Percentiles rank a stretch among this genome's conserved stretches.
Conservation (phyloP, 2,113 vertebrate genomes). For the Sorex araneus region DNA sequence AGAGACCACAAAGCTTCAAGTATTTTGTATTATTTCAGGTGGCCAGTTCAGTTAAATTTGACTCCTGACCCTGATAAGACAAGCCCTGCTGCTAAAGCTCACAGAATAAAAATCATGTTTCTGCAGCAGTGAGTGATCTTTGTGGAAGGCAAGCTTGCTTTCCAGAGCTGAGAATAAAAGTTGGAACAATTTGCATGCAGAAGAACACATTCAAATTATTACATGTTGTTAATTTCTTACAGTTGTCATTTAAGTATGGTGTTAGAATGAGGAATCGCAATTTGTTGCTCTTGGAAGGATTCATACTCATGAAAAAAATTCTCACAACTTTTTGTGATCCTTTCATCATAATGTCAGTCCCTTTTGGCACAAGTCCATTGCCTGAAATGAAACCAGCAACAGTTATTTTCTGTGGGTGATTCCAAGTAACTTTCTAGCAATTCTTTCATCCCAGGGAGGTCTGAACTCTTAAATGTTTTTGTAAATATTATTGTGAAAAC, state of each 20-base stretch:
- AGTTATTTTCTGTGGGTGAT: slow-evolving; percentile 80
- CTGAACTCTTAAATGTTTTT: slow-evolving; percentile 30
- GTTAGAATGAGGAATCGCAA: slow-evolving; percentile 53
- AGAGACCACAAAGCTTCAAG: slow-evolving; percentile 1
- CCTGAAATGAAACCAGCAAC: slow-evolving; percentile 81
- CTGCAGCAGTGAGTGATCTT: slow-evolving; percentile 71
- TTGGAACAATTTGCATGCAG: slow-evolving; percentile 56
- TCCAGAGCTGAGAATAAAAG: slow-evolving; percentile 67
- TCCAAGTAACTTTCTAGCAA: slow-evolving; percentile 77
- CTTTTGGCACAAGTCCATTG: slow-evolving; percentile 80
- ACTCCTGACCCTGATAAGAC: slow-evolving; percentile 68
- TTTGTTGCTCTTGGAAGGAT: slow-evolving; percentile 71
- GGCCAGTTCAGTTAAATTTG: slow-evolving; percentile 79
- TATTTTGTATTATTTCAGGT: slow-evolving; percentile 77
- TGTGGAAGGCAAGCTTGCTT: slow-evolving; percentile 51
- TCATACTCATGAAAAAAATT: slow-evolving; percentile 70
- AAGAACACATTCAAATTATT: slow-evolving; percentile 68
- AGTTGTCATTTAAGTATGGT: slow-evolving; percentile 67
- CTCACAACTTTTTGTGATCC: slow-evolving; percentile 69
- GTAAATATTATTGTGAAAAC: slow-evolving; percentile 28
- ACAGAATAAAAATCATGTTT: slow-evolving; percentile 53
- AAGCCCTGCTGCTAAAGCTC: slow-evolving; percentile 70
- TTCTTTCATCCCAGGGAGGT: slow-evolving; percentile 56
- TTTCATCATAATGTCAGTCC: slow-evolving; percentile 79
- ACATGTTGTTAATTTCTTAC: slow-evolving; percentile 63